Evolutionary conservation across 2,113 vertebrate species (phyloP).

Genomic region (Apus apus): DNA sequence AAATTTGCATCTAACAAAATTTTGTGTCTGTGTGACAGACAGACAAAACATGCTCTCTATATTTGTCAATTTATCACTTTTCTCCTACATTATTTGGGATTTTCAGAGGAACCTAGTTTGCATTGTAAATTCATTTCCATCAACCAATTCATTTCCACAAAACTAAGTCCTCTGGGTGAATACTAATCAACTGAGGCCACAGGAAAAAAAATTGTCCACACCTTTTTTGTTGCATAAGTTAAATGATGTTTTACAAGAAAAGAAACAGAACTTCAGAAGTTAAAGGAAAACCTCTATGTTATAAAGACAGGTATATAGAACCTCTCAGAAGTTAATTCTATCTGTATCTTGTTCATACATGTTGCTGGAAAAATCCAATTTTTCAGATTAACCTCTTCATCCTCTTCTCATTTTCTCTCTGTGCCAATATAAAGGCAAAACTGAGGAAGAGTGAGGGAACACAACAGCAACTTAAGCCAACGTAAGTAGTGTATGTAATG

Average conservation of each 20-base stretch:
- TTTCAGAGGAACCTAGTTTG: constrained; percentile 20
- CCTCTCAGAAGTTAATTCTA: background rate
- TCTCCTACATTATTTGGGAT: background rate
- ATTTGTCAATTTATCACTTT: background rate
- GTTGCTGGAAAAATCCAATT: background rate
- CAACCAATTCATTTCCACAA: background rate
- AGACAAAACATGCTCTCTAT: background rate
- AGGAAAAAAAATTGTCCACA: background rate
- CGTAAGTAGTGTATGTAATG: background rate
- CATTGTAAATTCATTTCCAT: background rate
- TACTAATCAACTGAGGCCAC: background rate
- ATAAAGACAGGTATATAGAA: background rate
- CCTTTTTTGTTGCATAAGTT: background rate
- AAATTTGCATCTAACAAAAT: background rate
- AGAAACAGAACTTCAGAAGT: background rate
- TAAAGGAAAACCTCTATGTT: background rate
- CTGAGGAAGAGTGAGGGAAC: background rate
- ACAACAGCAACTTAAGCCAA: background rate
- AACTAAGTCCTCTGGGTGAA: background rate
- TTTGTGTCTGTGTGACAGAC: background rate
- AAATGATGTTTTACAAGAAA: background rate
- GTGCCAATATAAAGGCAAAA: background rate
- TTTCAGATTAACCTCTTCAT: background rate
- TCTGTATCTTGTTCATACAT: background rate
- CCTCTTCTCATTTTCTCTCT: background rate